Conservation (phyloP, 2,113 vertebrate species). For the Eulacestoma nigropectus region DNA sequence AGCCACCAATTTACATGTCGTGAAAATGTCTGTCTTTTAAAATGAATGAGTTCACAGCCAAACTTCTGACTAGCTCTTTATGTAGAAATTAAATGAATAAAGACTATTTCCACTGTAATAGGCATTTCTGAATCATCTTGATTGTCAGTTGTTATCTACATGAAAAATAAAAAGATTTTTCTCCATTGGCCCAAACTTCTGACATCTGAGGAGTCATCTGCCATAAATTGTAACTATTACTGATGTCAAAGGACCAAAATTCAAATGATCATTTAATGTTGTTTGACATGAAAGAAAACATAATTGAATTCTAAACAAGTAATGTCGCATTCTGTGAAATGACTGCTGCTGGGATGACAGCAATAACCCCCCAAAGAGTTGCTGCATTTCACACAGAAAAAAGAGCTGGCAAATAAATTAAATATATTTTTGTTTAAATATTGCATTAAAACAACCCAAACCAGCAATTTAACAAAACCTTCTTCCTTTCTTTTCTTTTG, state of each 20-base stretch:
- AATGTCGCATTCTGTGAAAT: background rate
- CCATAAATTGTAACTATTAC: background rate
- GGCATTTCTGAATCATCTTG: background rate
- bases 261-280: constrained; percentile 12
- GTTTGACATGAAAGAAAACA: background rate
- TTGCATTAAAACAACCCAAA: background rate
- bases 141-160: background rate
- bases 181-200: background rate
- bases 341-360: background rate
- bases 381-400: background rate
- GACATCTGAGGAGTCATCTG: background rate
- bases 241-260: background rate
- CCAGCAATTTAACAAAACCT: background rate
- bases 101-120: background rate
- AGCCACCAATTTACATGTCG: background rate
- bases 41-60: background rate
- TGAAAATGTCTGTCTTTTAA: background rate
- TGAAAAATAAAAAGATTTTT: background rate
- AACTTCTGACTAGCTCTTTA: background rate
- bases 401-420: background rate
- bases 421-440: background rate
- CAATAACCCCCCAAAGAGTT: background rate
- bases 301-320: constrained; percentile 25
- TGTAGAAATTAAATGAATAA: background rate
- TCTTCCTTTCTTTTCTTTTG: background rate